Base-by-base conservation (phyloP, 2,797 vertebrate species). In the Karalla daura region DNA sequence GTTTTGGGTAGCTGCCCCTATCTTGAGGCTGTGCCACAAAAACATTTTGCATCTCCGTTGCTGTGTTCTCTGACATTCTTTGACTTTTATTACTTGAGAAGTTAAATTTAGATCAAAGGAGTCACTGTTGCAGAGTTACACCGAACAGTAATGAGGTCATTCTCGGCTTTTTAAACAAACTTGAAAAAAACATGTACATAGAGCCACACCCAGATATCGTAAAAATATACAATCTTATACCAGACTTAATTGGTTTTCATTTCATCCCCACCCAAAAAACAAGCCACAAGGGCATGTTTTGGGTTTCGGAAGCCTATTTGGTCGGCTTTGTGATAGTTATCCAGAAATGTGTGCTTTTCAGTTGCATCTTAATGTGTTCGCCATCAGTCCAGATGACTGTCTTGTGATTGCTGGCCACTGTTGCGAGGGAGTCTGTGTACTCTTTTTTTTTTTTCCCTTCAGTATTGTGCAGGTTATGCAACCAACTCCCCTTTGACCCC, bases 381-480 rank as follows among this genome's bases (percentile, higher is more conserved):
- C 14, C 9, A 23, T 12, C 9, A 23, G 23, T 37, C 7, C 18
- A 18, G 21, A 53, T 17, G 23, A 50, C 11, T 7, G 8, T 49
- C 59, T 28, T 65, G 54, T 76, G 2, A 73, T 45, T 36, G n/a
- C 8, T 52, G 30, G 20, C 4, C 13, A 1, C 27, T 50, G 35
- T 21, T 74, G 33, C 30, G 5, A 49, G 60, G 52, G 3, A 25
- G 8, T 5, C 10, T 9, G 28, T 36, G 23, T 43, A 20, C 24
- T 5, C 49, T 59, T 59, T n/a, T n/a, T n/a, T n/a, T n/a, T n/a
- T n/a, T n/a, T n/a, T n/a, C n/a, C n/a, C n/a, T n/a, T 36, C 36
- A 63, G 17, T 37, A 20, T 59, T 68, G 18, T 20, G 23, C 14
- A 40, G 2, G 50, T 91, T 89, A 84, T 82, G 72, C 72, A 93